Evolutionary conservation across 2,888 invertebrate genomes (phyloP), one percentile per base, ranked within the genome.

Genomic region (Nomada goodeniana): DNA sequence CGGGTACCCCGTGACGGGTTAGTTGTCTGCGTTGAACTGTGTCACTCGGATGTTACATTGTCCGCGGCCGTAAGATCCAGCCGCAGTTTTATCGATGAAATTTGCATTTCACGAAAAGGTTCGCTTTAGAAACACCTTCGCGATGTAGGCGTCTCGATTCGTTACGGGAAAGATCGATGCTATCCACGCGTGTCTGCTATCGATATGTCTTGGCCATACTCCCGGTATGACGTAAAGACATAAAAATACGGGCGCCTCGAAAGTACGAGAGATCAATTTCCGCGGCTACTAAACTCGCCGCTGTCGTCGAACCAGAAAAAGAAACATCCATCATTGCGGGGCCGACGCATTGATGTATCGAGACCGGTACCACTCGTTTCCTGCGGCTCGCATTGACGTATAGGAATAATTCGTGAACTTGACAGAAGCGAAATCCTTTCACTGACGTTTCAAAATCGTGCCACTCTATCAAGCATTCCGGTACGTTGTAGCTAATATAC

Each of bases 391-490:
- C 29, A 47, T 42, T 42, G 53, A 68, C 29, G 50, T 75, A 67
- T 53, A 59, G 53, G 52, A 65, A 61, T 42, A 52, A 20, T 60
- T 70, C 47, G 59, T 18, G 26, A 72, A 60, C 64, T 47, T 69
- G 63, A 11, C 67, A 63, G 68, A 57, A 76, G n/a, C 52, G 69
- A 65, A 74, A 86, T 77, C 81, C 85, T 86, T 85, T 87, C 86
- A 85, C 86, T 82, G 74, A 80, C 77, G 63, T 84, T 85, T 83
- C 77, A 77, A 81, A 83, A 86, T 87, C 81, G 85, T 63, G 65
- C n/a, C 53, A 42, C 71, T 81, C 74, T 76, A 60, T 76, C 72
- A 73, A 70, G 63, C 60, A 73, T 36, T 52, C 50, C 65, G 47
- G 69, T 72, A 42, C 55, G 47, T 52, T 59, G 36, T 23, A 11